Conservation (phyloP, 2,888 invertebrate species). For the Polydrusus tereticollis region DNA sequence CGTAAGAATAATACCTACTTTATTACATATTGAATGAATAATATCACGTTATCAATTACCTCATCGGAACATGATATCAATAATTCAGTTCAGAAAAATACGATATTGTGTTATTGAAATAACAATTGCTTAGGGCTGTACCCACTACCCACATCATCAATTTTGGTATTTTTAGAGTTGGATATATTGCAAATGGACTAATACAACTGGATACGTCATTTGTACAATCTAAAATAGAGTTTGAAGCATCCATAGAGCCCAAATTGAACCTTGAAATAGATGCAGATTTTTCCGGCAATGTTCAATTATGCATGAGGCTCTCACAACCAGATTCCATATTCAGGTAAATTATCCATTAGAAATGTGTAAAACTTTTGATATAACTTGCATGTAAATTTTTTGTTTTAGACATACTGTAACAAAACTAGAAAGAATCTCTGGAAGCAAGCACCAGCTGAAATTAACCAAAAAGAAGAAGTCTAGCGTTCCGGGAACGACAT, state of each 20-base stretch:
- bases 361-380: no score
- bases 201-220: slow-evolving; percentile 76
- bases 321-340: slow-evolving; percentile 76
- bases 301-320: slow-evolving; percentile 83
- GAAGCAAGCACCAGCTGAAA: slow-evolving; percentile 73
- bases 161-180: slow-evolving; percentile 71
- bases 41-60: no score
- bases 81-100: no score
- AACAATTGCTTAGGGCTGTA: no score
- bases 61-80: no score
- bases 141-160: neutral
- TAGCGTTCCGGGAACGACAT: slow-evolving; percentile 77
- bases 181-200: slow-evolving; percentile 75
- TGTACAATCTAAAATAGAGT: slow-evolving; percentile 76
- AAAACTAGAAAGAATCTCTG: slow-evolving; percentile 76
- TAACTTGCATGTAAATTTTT: no score
- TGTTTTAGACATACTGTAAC: slow-evolving; percentile 74
- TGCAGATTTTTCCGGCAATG: slow-evolving; percentile 81
- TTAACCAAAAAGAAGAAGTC: slow-evolving; percentile 71
- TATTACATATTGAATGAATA: no score
- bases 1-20: no score
- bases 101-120: no score
- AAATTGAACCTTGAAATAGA: slow-evolving; percentile 80
- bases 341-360: slow-evolving; percentile 73
- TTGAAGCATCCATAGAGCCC: slow-evolving; percentile 76